Base-by-base conservation (phyloP, 2,888 invertebrate species). In the Synergus gifuensis region DNA sequence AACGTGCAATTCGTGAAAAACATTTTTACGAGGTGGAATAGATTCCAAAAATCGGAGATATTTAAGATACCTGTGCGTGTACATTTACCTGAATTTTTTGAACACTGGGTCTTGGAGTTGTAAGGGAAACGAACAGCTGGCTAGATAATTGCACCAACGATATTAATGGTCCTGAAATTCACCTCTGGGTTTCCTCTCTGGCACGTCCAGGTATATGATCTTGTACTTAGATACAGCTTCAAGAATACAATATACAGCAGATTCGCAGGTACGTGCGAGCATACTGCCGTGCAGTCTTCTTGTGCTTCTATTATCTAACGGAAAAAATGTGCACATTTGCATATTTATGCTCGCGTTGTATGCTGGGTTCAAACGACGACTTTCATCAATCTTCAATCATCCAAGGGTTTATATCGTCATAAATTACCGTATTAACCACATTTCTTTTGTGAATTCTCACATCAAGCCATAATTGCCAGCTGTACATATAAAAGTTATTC, bases 111-210 rank as follows among this genome's bases (percentile, higher is more conserved):
- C 69, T 69, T 42, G 12, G 78, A 36, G 58, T 54, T 62, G 66
- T 69, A 66, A 69, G 79, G 79, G 84, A 84, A 83, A 81, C 64
- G 86, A 83, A 86, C 89, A 90, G 91, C 90, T 90, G 90, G 86
- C 80, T 83, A 87, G 88, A 89, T 91, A 91, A 91, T 91, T 90
- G 89, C 89, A 87, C 89, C 86, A 85, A 88, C 83, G 84, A 88
- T 88, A 88, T 89, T 89, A 90, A 90, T 90, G 89, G 89, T 87
- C 84, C 87, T 85, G 86, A 89, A 86, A 90, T 88, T 89, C 87
- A 86, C 87, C 84, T 84, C 85, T 85, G 79, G 78, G 81, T n/a
- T 77, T 66, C 49, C 58, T 28, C 76, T 44, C 69, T n/a, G 79
- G 81, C 80, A 79, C 84, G 83, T 82, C 78, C 86, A 85, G 87